Evolutionary conservation across 2,888 invertebrate genomes (phyloP).

Genomic region (Trichogramma dendrolimi): DNA sequence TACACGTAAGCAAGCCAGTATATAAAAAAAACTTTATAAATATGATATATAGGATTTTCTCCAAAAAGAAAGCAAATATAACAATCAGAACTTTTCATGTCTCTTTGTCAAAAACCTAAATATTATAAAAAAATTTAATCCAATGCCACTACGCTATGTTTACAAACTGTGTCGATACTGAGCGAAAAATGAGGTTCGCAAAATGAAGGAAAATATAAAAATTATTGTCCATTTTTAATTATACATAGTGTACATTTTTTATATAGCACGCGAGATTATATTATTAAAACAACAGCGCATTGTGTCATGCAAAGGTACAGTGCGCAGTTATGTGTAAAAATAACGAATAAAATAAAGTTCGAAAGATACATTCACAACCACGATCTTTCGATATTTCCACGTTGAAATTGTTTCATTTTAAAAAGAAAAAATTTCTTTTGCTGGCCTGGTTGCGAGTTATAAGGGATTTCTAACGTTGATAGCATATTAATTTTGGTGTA

Average conservation of each 20-base stretch:
- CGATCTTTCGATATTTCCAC: slow-evolving; percentile 19
- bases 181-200: slow-evolving; percentile 30
- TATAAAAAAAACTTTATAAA: slow-evolving; percentile 41
- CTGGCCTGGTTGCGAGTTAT: slow-evolving; percentile 29
- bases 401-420: slow-evolving; percentile 9
- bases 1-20: slow-evolving; percentile 31
- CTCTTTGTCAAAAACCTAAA: slow-evolving; percentile 20
- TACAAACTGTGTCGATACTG: slow-evolving; percentile 23
- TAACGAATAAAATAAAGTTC: slow-evolving; percentile 26
- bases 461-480: slow-evolving; percentile 16
- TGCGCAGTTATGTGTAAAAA: slow-evolving; percentile 44
- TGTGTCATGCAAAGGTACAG: slow-evolving; percentile 33
- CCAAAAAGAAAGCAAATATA: slow-evolving; percentile 21
- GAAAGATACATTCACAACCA: slow-evolving; percentile 15
- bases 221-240: slow-evolving; percentile 48
- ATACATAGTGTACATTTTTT: slow-evolving; percentile 53
- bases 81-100: slow-evolving; percentile 26
- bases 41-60: slow-evolving; percentile 33
- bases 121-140: slow-evolving; percentile 30
- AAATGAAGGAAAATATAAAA: slow-evolving; percentile 26
- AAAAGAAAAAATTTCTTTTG: slow-evolving; percentile 16
- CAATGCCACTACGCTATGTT: slow-evolving; percentile 37
- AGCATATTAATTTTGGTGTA: too few relatives aligned
- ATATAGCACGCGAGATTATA: slow-evolving; percentile 45
- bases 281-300: slow-evolving; percentile 37